Percentiles rank a stretch among this genome's conserved stretches.
Evolutionary conservation across 2,797 vertebrate genomes (phyloP).

Genomic region (Lutjanus argentimaculatus): DNA sequence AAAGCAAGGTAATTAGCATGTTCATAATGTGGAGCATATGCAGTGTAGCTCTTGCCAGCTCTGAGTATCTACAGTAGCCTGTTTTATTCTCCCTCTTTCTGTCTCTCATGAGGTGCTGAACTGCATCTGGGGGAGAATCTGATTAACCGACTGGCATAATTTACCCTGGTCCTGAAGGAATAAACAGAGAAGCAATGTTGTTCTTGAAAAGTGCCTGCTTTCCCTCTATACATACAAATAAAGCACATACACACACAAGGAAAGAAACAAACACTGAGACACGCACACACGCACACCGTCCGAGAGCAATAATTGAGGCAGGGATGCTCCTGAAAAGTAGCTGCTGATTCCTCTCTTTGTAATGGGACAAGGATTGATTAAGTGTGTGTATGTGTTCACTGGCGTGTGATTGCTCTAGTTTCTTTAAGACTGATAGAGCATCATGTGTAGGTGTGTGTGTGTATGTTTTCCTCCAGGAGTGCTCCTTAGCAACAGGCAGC

Average conservation of each 20-base stretch:
- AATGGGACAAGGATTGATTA: constrained; percentile 52
- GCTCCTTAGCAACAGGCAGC: constrained; percentile 83
- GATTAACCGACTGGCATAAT: constrained; percentile 74
- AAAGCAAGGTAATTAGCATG: constrained; percentile 38
- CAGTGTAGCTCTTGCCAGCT: constrained; percentile 12
- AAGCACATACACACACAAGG: constrained; percentile 12
- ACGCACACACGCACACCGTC: constrained; percentile 4
- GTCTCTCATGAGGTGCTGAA: constrained; percentile 51
- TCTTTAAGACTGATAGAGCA: constrained; percentile 61
- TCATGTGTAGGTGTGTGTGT: constrained; percentile 63
- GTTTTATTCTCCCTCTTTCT: constrained; percentile 34
- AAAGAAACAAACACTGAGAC: constrained; percentile 20
- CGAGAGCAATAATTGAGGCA: constrained; percentile 23
- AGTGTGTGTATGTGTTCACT: constrained; percentile 23
- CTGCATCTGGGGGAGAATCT: constrained; percentile 66
- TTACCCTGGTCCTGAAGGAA: constrained; percentile 60
- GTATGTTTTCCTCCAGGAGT: constrained; percentile 38
- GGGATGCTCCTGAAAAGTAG: constrained; percentile 48
- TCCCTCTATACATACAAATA: constrained; percentile 45
- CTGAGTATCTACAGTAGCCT: constrained; percentile 22
- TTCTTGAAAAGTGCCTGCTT: constrained; percentile 59
- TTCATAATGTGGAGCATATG: constrained; percentile 41
- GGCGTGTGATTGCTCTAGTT: constrained; percentile 44
- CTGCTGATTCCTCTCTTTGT: constrained; percentile 15
- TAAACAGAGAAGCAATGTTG: constrained; percentile 49